phyloP scores from a whole-genome alignment of 30 jellyfish, hydroid and myxozoan genomes.

The Haliclystus octoradiatus region DNA sequence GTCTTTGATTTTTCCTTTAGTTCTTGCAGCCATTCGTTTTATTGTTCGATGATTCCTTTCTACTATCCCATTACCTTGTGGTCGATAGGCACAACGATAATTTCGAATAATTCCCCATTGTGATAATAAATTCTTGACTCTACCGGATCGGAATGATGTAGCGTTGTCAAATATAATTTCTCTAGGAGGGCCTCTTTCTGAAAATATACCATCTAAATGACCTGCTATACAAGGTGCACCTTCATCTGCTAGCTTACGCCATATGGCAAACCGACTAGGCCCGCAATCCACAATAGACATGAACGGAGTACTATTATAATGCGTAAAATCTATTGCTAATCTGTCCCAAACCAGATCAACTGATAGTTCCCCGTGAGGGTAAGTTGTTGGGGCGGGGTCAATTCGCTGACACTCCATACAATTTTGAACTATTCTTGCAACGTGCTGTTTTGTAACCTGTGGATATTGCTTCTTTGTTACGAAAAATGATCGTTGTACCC shows the following conservation, averaged over 20 bases:
- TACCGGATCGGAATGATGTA: too few relatives aligned
- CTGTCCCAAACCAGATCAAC: not conserved
- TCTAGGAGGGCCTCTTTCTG: not conserved
- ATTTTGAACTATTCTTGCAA: not conserved
- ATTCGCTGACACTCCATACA: not conserved
- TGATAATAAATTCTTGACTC: too few relatives aligned
- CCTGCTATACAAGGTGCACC: not conserved
- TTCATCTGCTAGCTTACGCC: not conserved
- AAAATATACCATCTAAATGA: not conserved
- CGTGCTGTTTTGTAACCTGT: not conserved
- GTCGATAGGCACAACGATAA: too few relatives aligned
- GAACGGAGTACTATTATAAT: not conserved
- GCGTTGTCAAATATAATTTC: not conserved
- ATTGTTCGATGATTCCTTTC: too few relatives aligned
- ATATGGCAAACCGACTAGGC: not conserved
- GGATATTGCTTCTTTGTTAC: not conserved
- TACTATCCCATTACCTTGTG: too few relatives aligned
- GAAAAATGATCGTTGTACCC: not conserved
- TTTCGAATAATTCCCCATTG: too few relatives aligned
- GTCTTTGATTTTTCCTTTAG: too few relatives aligned
- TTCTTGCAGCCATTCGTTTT: too few relatives aligned
- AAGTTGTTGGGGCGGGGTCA: not conserved
- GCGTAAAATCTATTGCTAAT: not conserved
- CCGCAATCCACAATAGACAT: not conserved
- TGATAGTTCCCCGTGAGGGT: not conserved